These are phyloP conservation scores for Grallaria varia DNA, from an alignment of 2,113 vertebrate species.

Conservation along the genomic window DNA sequence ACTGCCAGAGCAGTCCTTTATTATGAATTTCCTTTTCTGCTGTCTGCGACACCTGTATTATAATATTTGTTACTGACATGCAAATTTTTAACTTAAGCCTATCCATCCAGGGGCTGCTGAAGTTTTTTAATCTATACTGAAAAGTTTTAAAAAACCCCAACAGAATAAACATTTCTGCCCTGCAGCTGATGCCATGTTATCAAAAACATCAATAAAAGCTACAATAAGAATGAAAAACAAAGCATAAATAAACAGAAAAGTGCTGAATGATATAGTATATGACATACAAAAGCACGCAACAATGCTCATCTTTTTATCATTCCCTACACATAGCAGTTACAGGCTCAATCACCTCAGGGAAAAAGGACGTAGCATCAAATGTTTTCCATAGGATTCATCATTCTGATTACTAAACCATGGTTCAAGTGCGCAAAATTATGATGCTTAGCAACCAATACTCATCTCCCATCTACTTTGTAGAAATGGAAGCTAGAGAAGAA, in stretches of 20 bases:
- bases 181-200: conserved; percentile 3
- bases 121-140: conserved; percentile 24
- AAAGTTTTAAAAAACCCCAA: neutral
- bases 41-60: conserved; percentile 16
- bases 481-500: neutral
- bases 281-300: neutral
- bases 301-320: neutral
- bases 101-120: neutral
- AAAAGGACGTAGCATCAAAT: neutral
- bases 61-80: neutral
- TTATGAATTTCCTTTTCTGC: conserved; percentile 35
- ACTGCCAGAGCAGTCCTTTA: neutral
- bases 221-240: neutral
- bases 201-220: conserved; percentile 18
- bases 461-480: neutral
- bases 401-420: neutral
- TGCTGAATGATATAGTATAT: neutral
- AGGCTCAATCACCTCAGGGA: neutral
- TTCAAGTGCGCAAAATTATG: neutral
- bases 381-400: neutral
- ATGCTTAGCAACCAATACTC: neutral
- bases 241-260: neutral
- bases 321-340: neutral
- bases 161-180: neutral
- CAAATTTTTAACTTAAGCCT: conserved; percentile 5